Conservation (phyloP, 2,113 vertebrate genomes). For the Platichthys stellatus region DNA sequence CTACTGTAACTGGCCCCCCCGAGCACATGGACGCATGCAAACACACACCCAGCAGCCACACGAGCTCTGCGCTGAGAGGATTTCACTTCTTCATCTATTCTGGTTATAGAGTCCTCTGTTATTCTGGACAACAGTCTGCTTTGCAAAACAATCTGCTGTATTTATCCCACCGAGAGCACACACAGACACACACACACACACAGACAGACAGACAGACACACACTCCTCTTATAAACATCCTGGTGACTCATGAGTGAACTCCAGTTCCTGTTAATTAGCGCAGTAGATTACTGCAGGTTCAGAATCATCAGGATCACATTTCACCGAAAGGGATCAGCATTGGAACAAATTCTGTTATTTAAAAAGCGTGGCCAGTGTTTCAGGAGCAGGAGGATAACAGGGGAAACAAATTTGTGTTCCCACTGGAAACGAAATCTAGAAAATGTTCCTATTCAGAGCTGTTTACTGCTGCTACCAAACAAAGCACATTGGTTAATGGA, state of each 20-base stretch:
- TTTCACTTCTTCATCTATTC: slow-evolving; percentile 57
- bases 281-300: slow-evolving; percentile 28
- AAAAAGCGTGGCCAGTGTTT: not conserved
- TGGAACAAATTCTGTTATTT: not conserved
- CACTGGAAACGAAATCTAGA: no score
- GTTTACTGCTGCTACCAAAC: no score
- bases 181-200: not conserved
- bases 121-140: slow-evolving; percentile 54
- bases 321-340: slow-evolving; percentile 1
- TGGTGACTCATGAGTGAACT: slow-evolving; percentile 47
- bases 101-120: slow-evolving; percentile 39
- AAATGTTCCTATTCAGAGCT: no score
- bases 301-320: not conserved
- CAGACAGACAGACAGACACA: not conserved
- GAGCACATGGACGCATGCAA: slow-evolving; percentile 3
- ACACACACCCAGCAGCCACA: not conserved
- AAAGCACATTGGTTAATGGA: no score
- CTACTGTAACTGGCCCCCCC: slow-evolving; percentile 24
- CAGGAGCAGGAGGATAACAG: not conserved
- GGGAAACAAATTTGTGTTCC: no score
- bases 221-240: slow-evolving; percentile 44
- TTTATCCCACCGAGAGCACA: slow-evolving; percentile 31
- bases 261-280: slow-evolving; percentile 26
- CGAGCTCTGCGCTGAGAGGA: slow-evolving; percentile 35
- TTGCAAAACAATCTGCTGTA: slow-evolving; percentile 51